Evolutionary conservation across 2,888 invertebrate genomes (phyloP).

Genomic region (Gnatocerus cornutus): DNA sequence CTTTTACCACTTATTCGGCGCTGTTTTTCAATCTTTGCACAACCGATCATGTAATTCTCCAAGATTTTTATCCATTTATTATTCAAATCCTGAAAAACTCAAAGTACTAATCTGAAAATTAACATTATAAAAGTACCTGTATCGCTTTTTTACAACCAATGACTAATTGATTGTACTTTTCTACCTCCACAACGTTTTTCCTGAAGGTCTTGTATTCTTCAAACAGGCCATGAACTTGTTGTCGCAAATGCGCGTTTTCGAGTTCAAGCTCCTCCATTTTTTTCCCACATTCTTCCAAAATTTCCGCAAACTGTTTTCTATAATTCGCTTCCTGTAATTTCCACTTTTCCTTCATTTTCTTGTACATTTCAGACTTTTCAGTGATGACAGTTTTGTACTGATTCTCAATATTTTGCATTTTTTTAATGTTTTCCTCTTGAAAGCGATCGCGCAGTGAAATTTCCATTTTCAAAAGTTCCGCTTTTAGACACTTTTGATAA

Average conservation of each 20-base stretch:
- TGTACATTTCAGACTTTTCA: slow-evolving; percentile 53
- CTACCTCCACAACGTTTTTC: slow-evolving; percentile 27
- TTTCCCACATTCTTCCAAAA: slow-evolving; percentile 59
- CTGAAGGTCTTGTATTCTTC: slow-evolving; percentile 53
- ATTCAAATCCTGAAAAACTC: slow-evolving; percentile 47
- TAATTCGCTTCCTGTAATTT: slow-evolving; percentile 59
- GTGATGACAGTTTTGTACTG: slow-evolving; percentile 57
- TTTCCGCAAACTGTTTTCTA: slow-evolving; percentile 58
- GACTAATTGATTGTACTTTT: slow-evolving; percentile 39
- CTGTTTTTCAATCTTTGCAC: slow-evolving; percentile 55
- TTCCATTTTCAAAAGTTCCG: slow-evolving; percentile 59
- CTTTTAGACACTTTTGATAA: slow-evolving; percentile 50
- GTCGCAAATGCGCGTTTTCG: slow-evolving; percentile 54
- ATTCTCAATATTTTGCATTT: slow-evolving; percentile 60
- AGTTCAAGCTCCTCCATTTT: slow-evolving; percentile 58
- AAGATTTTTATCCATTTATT: slow-evolving; percentile 94
- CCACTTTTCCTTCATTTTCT: slow-evolving; percentile 57
- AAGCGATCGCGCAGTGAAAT: slow-evolving; percentile 60
- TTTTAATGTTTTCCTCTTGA: slow-evolving; percentile 59
- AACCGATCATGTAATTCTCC: slow-evolving; percentile 72
- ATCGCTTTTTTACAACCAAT: slow-evolving; percentile 49
- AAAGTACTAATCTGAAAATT: background rate
- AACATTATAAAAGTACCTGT: slow-evolving; percentile 20
- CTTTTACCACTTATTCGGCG: slow-evolving; percentile 53
- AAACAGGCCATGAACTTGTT: slow-evolving; percentile 48